These are phyloP conservation scores for Orthonevra nobilis DNA, from an alignment of 2,888 invertebrate genomes.

Conservation along the genomic window DNA sequence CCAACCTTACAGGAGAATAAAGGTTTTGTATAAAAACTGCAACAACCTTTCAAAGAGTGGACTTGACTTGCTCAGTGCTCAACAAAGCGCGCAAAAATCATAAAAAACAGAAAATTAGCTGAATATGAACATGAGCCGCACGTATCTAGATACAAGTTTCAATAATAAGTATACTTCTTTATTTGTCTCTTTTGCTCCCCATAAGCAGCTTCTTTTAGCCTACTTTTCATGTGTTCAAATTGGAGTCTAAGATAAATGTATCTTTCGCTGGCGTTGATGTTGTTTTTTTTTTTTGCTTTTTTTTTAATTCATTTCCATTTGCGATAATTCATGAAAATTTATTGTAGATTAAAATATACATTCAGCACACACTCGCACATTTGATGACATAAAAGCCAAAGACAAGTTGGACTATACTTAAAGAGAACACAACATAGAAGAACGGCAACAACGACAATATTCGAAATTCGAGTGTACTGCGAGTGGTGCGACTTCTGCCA, in stretches of 20 bases:
- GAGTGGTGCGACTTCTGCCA: no score
- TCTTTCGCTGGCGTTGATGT: constrained; percentile 8
- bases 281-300: background rate
- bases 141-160: constrained; percentile 39
- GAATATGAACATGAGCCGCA: constrained; percentile 1
- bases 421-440: constrained; percentile 3
- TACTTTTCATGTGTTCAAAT: constrained; percentile 1
- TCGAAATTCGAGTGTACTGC: constrained; percentile 6
- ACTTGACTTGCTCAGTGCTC: background rate
- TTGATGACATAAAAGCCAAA: constrained; percentile 20
- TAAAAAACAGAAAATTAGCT: constrained; percentile 19
- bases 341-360: constrained; percentile 45
- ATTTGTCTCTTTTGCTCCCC: background rate
- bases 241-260: constrained; percentile 13
- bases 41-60: background rate
- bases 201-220: background rate
- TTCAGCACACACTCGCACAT: constrained; percentile 14
- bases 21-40: constrained; percentile 18
- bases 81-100: background rate
- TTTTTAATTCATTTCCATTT: constrained; percentile 21
- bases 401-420: no score
- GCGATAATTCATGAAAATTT: constrained; percentile 46
- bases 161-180: constrained; percentile 31
- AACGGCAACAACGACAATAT: background rate
- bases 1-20: background rate